These are phyloP conservation scores for Ascaphus truei DNA, from an alignment of 2,113 vertebrate genomes.

Conservation along the genomic window DNA sequence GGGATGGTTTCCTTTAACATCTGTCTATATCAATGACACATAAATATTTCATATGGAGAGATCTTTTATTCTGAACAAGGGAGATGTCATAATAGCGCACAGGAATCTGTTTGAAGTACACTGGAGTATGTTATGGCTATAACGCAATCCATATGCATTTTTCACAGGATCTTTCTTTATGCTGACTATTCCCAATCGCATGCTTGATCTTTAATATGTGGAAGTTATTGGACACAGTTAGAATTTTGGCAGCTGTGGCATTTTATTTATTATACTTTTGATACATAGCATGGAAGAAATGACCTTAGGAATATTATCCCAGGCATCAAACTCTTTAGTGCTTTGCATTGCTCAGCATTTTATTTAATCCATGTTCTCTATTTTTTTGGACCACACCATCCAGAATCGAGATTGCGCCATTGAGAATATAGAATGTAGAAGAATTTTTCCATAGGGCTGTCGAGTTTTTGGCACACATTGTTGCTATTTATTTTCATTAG, in stretches of 20 bases:
- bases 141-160: conserved; percentile 25
- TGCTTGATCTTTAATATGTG: conserved; percentile 13
- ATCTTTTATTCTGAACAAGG: neutral
- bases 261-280: conserved; percentile 14
- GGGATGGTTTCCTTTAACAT: neutral
- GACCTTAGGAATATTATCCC: neutral
- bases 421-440: no score
- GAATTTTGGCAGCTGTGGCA: neutral
- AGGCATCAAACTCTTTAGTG: neutral
- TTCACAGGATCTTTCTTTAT: neutral
- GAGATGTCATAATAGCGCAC: conserved; percentile 5
- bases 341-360: no score
- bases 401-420: no score
- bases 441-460: no score
- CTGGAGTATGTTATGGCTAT: conserved; percentile 21
- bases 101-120: conserved; percentile 33
- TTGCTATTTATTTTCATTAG: no score
- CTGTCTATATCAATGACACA: neutral
- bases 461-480: no score
- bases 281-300: neutral
- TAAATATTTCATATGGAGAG: conserved; percentile 23
- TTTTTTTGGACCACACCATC: no score
- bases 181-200: conserved; percentile 20
- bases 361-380: no score
- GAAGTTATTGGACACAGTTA: neutral